Base-by-base conservation (phyloP, 1,140 invertebrate species). In the Tetranychus urticae region DNA sequence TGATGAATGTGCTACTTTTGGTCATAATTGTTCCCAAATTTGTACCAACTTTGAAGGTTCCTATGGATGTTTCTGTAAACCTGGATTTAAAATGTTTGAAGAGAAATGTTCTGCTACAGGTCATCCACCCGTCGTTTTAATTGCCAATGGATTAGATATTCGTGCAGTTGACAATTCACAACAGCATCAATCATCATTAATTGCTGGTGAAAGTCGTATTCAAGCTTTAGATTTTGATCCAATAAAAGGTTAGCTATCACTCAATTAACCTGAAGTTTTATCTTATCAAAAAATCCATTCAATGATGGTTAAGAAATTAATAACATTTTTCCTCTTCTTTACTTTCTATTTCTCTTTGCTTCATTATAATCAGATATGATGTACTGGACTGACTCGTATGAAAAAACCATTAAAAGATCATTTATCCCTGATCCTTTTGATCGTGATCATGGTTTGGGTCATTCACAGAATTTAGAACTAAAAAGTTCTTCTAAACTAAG, bases 1-100 rank as follows among this genome's bases (percentile, higher is more conserved):
- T n/a, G 81, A 97, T 71, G 91, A 97, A 73, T 96, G 92, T 70
- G 74, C 78, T 0, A 80, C 50, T 2, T 82, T 83, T 12, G 78
- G 79, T 12, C 86, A 96, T 70, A 82, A 84, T 63, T 97, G 91
- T 72, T 86, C 88, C 2, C 92, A 97, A 69, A 74, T 87, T 4
- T 96, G 92, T 69, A 81, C 79, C 13, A 97, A 96, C 70, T 67
- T 89, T n/a, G 91, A 93, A 68, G 90, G 90, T 34, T 84, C 84
- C 2, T 92, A 84, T 67, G 78, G 79, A n/a, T 97, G 92, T 70
- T 79, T 79, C 6, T 97, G 92, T 69, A 77, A 80, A 2, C 77
- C 82, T 3, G 88, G 88, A 2, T 97, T 92, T 75, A 74, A 77
- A 61, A 69, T 55, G 13, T 65, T 65, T 59, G 64, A 65, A 23